Evolutionary conservation across 1,140 invertebrate species (phyloP).

Genomic region (Mactra quadrangularis): DNA sequence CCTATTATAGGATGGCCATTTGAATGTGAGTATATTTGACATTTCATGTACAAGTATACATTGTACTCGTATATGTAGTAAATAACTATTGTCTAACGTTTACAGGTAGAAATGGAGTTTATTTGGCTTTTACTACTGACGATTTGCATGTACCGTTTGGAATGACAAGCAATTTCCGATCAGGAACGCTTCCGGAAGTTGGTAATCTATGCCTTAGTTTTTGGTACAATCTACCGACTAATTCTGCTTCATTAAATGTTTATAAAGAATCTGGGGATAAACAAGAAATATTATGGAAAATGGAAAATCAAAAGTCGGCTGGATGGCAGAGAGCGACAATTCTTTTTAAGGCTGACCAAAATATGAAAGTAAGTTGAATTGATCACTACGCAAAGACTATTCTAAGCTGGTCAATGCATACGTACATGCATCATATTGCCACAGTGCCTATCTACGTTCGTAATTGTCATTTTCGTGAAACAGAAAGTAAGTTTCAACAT

Average conservation of each 20-base stretch:
- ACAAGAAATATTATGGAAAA: background rate
- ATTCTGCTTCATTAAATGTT: background rate
- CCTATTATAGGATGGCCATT: too few species aligned
- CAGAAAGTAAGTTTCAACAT: too few species aligned
- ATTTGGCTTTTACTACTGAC: conserved; percentile 28
- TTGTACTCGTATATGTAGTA: too few species aligned
- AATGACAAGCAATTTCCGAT: background rate
- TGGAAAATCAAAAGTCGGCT: background rate
- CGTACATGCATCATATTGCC: too few species aligned
- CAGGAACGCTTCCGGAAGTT: background rate
- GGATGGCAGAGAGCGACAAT: conserved; percentile 39
- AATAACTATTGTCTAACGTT: background rate
- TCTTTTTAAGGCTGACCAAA: background rate
- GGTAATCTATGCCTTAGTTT: conserved; percentile 35
- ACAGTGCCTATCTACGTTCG: too few species aligned
- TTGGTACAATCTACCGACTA: conserved; percentile 46
- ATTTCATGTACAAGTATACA: too few species aligned
- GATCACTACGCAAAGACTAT: background rate
- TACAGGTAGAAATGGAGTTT: conserved; percentile 32
- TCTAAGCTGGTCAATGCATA: too few species aligned
- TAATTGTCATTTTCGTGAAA: too few species aligned
- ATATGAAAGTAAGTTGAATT: background rate
- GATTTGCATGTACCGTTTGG: conserved; percentile 20
- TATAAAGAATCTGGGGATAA: background rate
- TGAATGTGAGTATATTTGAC: too few species aligned